Evolutionary conservation across 1,140 invertebrate genomes (phyloP).

Genomic region (Sitodiplosis mosellana): DNA sequence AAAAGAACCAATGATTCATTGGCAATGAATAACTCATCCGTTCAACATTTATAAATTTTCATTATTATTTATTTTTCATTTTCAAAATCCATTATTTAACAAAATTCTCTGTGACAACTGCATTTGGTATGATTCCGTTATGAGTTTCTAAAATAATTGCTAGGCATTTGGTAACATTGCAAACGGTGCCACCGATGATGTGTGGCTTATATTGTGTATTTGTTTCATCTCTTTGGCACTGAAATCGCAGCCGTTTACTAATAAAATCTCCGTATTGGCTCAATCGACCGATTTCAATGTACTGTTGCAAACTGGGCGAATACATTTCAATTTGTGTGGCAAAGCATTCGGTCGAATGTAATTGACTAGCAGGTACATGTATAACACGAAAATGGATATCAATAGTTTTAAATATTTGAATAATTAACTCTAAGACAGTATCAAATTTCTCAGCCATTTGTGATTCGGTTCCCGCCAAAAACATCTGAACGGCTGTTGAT

Average conservation of each 20-base stretch:
- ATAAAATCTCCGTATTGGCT: constrained; percentile 37
- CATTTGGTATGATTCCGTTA: too few species aligned
- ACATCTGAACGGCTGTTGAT: constrained; percentile 31
- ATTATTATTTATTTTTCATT: too few species aligned
- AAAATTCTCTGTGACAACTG: too few species aligned
- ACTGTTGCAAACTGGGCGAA: constrained; percentile 30
- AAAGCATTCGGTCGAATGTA: constrained; percentile 33
- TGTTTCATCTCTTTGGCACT: constrained; percentile 25
- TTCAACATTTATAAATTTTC: too few species aligned
- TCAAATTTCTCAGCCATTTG: constrained; percentile 24
- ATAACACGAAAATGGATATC: constrained; percentile 35
- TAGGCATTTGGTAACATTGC: too few species aligned
- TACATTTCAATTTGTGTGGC: constrained; percentile 38
- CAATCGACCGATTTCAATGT: constrained; percentile 38
- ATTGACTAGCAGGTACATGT: constrained; percentile 25
- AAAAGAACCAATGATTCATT: too few species aligned
- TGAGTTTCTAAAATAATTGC: too few species aligned
- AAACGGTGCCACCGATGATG: too few species aligned
- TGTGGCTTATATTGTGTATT: constrained; percentile 6
- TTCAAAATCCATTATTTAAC: too few species aligned
- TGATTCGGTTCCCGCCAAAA: constrained; percentile 21
- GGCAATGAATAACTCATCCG: too few species aligned
- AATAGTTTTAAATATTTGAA: constrained; percentile 32
- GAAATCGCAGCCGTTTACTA: constrained; percentile 41
- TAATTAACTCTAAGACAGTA: constrained; percentile 21